These are phyloP conservation scores for Stegastes partitus DNA, from an alignment of 2,113 vertebrate genomes.

Conservation along the genomic window DNA sequence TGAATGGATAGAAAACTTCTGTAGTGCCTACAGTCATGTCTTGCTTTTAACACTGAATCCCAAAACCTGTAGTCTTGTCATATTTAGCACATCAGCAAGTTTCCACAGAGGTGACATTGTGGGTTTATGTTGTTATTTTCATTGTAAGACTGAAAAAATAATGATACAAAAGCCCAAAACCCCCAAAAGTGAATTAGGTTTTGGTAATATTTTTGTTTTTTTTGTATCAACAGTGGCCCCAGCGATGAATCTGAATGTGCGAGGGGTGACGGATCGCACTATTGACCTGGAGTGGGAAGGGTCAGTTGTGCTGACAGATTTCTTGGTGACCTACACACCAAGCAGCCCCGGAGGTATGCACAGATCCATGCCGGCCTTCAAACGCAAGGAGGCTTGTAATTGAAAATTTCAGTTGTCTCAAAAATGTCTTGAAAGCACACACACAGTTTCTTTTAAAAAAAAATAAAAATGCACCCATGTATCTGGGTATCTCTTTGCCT, in stretches of 20 bases:
- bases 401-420: background rate
- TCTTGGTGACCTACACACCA: constrained; percentile 91
- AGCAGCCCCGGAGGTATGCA: constrained; percentile 83
- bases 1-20: background rate
- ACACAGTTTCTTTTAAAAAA: background rate
- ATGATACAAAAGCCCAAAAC: no score
- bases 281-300: constrained; percentile 94
- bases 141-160: background rate
- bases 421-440: constrained; percentile 3
- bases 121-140: background rate
- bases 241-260: constrained; percentile 90
- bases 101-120: no score
- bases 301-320: constrained; percentile 90
- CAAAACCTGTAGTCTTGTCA: no score
- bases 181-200: background rate
- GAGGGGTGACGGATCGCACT: constrained; percentile 88
- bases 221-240: constrained; percentile 88
- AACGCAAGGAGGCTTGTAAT: background rate
- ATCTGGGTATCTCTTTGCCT: constrained; percentile 15
- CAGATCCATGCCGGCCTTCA: background rate
- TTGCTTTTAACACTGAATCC: background rate
- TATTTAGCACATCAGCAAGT: no score
- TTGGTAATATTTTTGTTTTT: background rate
- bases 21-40: background rate
- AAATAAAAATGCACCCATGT: background rate